phyloP scores from a whole-genome alignment of 2,888 invertebrate species.

The Oligia fasciuncula region DNA sequence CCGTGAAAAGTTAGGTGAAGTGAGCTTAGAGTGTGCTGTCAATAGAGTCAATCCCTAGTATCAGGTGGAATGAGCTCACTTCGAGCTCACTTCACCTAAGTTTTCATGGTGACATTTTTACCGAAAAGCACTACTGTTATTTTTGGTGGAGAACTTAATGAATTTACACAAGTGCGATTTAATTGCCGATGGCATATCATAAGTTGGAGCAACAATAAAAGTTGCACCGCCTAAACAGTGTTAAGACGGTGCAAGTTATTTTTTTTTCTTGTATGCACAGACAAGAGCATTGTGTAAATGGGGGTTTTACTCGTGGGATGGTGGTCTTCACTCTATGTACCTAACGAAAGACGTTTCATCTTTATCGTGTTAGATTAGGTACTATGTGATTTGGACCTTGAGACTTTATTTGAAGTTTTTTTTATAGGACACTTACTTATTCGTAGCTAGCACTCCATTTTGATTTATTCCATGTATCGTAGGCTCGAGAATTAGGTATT shows the following conservation, averaged over 20 bases:
- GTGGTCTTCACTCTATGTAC: not conserved
- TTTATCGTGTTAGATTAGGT: not conserved
- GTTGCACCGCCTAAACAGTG: not conserved
- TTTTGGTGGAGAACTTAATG: not conserved
- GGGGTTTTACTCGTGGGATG: not conserved
- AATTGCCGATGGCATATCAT: no score
- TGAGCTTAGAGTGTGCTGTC: no score
- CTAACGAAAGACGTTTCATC: not conserved
- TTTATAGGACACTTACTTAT: not conserved
- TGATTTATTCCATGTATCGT: not conserved
- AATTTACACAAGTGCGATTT: not conserved
- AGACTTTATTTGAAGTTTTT: not conserved
- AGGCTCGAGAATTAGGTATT: not conserved
- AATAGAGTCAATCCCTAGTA: not conserved
- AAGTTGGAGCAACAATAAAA: not conserved
- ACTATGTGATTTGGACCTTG: not conserved
- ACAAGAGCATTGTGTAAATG: not conserved
- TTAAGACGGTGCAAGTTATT: no score
- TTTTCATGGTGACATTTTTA: not conserved
- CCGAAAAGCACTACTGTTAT: not conserved
- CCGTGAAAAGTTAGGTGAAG: no score
- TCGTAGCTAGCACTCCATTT: constrained; percentile 17
- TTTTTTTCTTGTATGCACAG: not conserved
- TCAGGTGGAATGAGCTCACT: not conserved
- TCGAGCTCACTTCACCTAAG: not conserved